Evolutionary conservation across 2,113 vertebrate species (phyloP), one percentile per base, ranked within the genome.

Genomic region (Xerus inauris): DNA sequence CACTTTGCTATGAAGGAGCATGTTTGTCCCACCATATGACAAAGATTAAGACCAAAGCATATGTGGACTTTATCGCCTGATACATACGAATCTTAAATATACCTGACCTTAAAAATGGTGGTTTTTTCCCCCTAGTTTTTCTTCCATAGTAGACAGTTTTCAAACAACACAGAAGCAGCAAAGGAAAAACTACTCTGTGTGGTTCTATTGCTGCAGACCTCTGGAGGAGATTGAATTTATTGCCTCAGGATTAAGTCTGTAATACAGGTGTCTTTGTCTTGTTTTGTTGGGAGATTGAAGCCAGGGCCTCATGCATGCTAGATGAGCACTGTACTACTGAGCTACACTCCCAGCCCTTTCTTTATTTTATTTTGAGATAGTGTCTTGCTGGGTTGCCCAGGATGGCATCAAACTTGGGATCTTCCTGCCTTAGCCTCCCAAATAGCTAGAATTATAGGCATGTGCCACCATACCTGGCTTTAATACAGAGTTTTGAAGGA

Each of bases 171-270:
- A 80, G 57, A 65, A 76, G 57, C 71, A 82, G 19, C 14, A 57
- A 95, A 91, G 45, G 76, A 24, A 87, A 87, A 82, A 75, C 1
- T 32, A 71, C 24, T 88, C 32, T 42, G 5, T 75, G 28, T 64
- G 26, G 91, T 96, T 93, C 62, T 86, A 24, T 49, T 89, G 38
- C 83, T 40, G 80, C 35, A 80, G 75, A 81, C 71, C 90, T 59
- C 45, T 64, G 40, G 73, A 28, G 38, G n/a, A 17, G 22, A 30
- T 69, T 57, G 28, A 75, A 94, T 84, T 93, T 45, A 81, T 54
- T 57, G 2, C 71, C 10, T 14, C 7, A 11, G 67, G 19, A 4
- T 16, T 71, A 69, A 84, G 72, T 81, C 54, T 64, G 28, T 81
- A 47, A 89, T 19, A 9, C 5, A 17, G 67, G 67, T 30, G 6